A percentile compares a stretch with the other conserved stretches of the same genome.
These are phyloP conservation scores for Dinocampus coccinellae DNA, from an alignment of 2,888 invertebrate species.

Conservation along the genomic window DNA sequence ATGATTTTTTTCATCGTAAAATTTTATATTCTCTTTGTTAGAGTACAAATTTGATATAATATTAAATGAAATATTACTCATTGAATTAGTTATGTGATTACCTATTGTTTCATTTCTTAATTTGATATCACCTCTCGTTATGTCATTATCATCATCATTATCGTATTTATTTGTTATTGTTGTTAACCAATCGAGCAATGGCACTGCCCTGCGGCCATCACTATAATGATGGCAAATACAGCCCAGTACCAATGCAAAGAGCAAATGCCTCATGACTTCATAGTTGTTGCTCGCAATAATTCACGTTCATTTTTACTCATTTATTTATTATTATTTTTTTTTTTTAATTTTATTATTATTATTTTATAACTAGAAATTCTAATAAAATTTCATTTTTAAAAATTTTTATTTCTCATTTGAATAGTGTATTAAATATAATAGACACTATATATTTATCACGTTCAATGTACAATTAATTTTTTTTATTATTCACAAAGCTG, in stretches of 20 bases:
- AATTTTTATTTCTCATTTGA: too few relatives aligned
- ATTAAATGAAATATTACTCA: background rate
- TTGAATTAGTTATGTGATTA: background rate
- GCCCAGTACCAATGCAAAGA: constrained; percentile 50
- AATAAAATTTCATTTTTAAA: too few relatives aligned
- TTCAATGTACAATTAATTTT: background rate
- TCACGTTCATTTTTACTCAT: background rate
- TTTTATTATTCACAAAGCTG: background rate
- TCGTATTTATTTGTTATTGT: background rate
- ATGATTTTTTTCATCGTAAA: background rate
- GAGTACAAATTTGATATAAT: constrained; percentile 5
- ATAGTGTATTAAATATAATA: background rate
- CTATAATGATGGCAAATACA: constrained; percentile 50
- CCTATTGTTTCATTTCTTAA: background rate
- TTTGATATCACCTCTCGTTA: background rate
- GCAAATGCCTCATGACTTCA: constrained; percentile 61
- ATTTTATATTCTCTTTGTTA: background rate
- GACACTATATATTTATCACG: background rate
- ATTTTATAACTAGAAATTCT: too few relatives aligned
- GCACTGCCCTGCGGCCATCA: constrained; percentile 40
- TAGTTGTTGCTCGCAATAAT: constrained; percentile 25
- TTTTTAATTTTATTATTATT: too few relatives aligned
- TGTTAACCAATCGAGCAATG: constrained; percentile 24
- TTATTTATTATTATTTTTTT: too few relatives aligned
- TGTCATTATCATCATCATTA: background rate